phyloP scores from a whole-genome alignment of 2,797 vertebrate genomes.

The Craterocephalus amniculus region DNA sequence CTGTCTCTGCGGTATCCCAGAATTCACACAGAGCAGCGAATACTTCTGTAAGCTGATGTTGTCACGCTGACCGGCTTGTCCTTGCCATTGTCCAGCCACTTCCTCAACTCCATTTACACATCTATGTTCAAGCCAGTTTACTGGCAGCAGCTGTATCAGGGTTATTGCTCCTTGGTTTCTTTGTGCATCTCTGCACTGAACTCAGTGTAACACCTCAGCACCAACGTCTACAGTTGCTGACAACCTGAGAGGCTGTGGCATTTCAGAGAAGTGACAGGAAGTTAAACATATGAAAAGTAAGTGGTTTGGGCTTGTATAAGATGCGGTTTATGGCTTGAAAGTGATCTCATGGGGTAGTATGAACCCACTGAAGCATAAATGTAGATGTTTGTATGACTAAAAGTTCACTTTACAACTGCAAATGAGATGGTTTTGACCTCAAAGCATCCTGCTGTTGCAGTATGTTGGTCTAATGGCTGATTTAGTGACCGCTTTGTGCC shows the following conservation, averaged over 20 bases:
- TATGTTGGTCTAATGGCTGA: neutral
- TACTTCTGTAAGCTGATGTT: slow-evolving; percentile 6
- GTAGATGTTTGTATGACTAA: neutral
- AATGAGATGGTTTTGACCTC: neutral
- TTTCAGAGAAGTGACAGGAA: slow-evolving; percentile 12
- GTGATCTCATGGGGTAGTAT: neutral
- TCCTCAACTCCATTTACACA: slow-evolving; percentile 58
- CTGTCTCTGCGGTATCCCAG: slow-evolving; percentile 2
- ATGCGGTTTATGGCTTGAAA: neutral
- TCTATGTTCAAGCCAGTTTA: slow-evolving; percentile 44
- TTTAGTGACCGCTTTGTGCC: neutral
- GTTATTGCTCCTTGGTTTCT: slow-evolving; percentile 39
- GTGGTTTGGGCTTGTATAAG: slow-evolving; percentile 4
- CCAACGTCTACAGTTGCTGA: slow-evolving; percentile 11
- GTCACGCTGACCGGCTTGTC: slow-evolving; percentile 36
- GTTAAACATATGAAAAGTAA: slow-evolving; percentile 20
- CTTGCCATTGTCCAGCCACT: slow-evolving; percentile 14
- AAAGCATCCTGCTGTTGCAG: neutral
- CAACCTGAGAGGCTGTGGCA: slow-evolving; percentile 24
- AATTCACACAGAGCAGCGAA: slow-evolving; percentile 8
- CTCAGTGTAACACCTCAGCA: neutral
- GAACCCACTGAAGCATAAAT: neutral
- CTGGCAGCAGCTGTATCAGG: slow-evolving; percentile 39
- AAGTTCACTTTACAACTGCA: neutral
- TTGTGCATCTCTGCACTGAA: slow-evolving; percentile 27